Evolutionary conservation across 1,140 invertebrate species (phyloP).

Genomic region (Homarus americanus): DNA sequence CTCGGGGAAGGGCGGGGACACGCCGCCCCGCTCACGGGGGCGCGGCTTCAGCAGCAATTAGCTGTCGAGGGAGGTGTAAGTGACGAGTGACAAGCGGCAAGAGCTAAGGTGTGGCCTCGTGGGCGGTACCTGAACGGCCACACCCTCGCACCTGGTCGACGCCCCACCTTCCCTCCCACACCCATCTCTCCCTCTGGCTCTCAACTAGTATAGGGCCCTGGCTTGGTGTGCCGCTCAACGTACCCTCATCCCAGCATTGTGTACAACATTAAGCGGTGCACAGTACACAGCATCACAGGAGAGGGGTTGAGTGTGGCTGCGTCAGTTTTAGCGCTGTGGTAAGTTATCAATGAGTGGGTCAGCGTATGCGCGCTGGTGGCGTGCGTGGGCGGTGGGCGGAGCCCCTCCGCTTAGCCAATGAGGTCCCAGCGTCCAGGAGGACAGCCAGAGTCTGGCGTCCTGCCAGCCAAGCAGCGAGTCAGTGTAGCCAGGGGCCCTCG

Average conservation of each 20-base stretch:
- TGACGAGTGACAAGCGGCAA: slow-evolving; percentile 24
- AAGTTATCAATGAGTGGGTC: not conserved
- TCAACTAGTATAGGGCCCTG: too few species aligned
- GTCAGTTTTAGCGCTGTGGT: not conserved
- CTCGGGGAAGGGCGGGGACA: slow-evolving; percentile 5
- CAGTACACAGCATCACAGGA: too few species aligned
- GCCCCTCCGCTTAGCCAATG: slow-evolving; percentile 18
- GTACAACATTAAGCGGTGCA: too few species aligned
- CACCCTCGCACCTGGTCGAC: slow-evolving; percentile 25
- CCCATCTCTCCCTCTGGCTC: not conserved
- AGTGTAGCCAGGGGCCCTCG: slow-evolving; percentile 50
- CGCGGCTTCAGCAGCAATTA: slow-evolving; percentile 45
- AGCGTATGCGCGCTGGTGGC: not conserved
- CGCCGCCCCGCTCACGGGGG: not conserved
- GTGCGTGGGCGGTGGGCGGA: slow-evolving; percentile 43
- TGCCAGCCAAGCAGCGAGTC: slow-evolving; percentile 27
- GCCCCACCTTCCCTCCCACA: not conserved
- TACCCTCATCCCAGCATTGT: too few species aligned
- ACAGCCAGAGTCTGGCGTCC: not conserved
- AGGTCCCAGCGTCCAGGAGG: not conserved
- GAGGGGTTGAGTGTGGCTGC: too few species aligned
- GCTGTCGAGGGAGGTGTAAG: slow-evolving; percentile 24
- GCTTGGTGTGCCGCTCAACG: too few species aligned
- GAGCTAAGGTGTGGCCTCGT: slow-evolving; percentile 25
- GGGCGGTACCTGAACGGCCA: slow-evolving; percentile 39